phyloP scores from a whole-genome alignment of 1,140 invertebrate genomes.

The Aphaenogaster ashmeadi region DNA sequence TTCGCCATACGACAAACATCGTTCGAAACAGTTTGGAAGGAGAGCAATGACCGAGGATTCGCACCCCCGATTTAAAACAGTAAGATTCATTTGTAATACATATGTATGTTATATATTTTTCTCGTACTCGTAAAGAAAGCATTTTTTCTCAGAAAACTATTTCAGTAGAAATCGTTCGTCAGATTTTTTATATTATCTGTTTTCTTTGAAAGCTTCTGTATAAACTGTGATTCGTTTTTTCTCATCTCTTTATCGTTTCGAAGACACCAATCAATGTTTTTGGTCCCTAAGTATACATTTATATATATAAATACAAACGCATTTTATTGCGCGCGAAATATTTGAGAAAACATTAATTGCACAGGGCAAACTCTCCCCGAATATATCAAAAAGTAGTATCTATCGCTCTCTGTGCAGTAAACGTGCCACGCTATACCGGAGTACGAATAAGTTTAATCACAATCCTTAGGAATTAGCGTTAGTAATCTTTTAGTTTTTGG shows the following conservation, averaged over 20 bases:
- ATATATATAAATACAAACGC: slow-evolving; percentile 33
- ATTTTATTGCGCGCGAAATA: background rate
- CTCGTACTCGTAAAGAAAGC: background rate
- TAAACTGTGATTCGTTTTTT: slow-evolving; percentile 6
- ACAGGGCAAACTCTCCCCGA: slow-evolving; percentile 37
- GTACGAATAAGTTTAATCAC: slow-evolving; percentile 77
- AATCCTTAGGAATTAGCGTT: slow-evolving; percentile 75
- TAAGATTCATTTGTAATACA: background rate
- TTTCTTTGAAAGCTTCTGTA: background rate
- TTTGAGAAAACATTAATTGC: slow-evolving; percentile 50
- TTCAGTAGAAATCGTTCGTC: background rate
- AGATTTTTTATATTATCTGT: background rate
- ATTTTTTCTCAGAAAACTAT: background rate
- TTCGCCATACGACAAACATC: slow-evolving; percentile 3
- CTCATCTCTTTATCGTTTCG: slow-evolving; percentile 44
- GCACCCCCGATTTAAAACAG: background rate
- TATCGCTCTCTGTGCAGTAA: slow-evolving; percentile 62
- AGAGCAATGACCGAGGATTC: background rate
- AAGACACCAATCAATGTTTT: slow-evolving; percentile 39
- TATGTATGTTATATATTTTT: background rate
- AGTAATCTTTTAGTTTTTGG: slow-evolving; percentile 84
- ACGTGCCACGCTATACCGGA: slow-evolving; percentile 55
- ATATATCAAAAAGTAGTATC: slow-evolving; percentile 72
- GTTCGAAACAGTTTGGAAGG: slow-evolving; percentile 24
- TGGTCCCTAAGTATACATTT: slow-evolving; percentile 33